Evolutionary conservation across 2,888 invertebrate genomes (phyloP).

Genomic region (Lepetodrilus schrolli): DNA sequence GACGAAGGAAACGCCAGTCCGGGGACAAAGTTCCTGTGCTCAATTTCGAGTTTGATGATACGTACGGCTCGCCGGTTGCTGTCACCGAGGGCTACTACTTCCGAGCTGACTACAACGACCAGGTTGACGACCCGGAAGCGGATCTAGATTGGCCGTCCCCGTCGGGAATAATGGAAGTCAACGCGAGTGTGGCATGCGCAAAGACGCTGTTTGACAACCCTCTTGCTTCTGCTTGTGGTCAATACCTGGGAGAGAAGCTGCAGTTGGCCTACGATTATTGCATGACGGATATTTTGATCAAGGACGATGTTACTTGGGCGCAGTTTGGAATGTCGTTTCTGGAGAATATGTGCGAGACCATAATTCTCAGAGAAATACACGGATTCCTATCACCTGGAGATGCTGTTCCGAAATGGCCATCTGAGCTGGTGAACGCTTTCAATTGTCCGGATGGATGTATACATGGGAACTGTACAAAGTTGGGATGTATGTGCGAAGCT

Average conservation of each 20-base stretch:
- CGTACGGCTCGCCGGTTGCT: neutral
- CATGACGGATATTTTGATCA: conserved; percentile 42
- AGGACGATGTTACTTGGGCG: conserved; percentile 37
- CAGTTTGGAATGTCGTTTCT: conserved; percentile 31
- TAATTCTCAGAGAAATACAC: conserved; percentile 31
- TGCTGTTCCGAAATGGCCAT: conserved; percentile 36
- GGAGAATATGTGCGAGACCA: conserved; percentile 39
- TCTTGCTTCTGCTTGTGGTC: conserved; percentile 39
- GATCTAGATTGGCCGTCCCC: conserved; percentile 34
- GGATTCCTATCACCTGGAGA: conserved; percentile 23
- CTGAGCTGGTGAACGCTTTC: conserved; percentile 32
- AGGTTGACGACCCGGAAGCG: neutral
- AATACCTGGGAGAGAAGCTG: conserved; percentile 34
- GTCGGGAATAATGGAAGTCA: conserved; percentile 34
- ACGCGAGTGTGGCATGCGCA: conserved; percentile 39
- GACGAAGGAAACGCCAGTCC: conserved; percentile 3
- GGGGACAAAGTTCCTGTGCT: neutral
- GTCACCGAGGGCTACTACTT: conserved; percentile 9
- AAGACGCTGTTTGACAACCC: conserved; percentile 34
- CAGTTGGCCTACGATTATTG: conserved; percentile 41
- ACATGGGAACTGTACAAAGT: conserved; percentile 33
- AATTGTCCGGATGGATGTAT: conserved; percentile 40
- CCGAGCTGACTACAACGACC: neutral
- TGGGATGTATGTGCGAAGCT: conserved; percentile 35
- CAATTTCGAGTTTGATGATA: conserved; percentile 9